Percentiles rank a stretch among this genome's conserved stretches.
Evolutionary conservation across 2,888 invertebrate genomes (phyloP).

Genomic region (Erpobdella octoculata): DNA sequence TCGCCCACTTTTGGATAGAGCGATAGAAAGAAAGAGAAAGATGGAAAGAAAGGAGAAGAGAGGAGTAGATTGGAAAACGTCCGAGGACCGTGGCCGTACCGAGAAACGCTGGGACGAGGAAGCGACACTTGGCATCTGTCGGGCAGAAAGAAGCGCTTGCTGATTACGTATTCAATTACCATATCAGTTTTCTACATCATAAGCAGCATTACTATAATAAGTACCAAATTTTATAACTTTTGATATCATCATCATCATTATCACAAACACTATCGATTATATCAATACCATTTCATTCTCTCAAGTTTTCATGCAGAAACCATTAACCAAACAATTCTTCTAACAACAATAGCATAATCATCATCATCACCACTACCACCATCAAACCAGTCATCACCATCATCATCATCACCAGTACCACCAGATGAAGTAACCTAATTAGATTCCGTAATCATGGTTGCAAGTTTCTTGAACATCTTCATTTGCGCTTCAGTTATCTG

Average conservation of each 20-base stretch:
- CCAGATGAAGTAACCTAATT: neutral
- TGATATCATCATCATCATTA: neutral
- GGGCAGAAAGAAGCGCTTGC: neutral
- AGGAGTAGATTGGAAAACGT: conserved; percentile 68
- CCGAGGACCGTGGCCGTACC: conserved; percentile 86
- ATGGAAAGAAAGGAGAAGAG: conserved; percentile 64
- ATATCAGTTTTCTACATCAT: too few relatives aligned
- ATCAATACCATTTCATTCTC: neutral
- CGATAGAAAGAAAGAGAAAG: conserved; percentile 14
- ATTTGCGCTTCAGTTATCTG: conserved; percentile 4
- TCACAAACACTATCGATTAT: neutral
- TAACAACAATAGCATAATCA: too few relatives aligned
- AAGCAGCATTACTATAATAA: too few relatives aligned
- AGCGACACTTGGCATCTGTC: conserved; percentile 23
- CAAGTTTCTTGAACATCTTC: conserved; percentile 8
- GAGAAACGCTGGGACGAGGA: conserved; percentile 73
- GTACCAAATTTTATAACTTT: neutral
- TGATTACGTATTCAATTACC: neutral
- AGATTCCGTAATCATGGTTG: neutral
- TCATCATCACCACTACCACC: too few relatives aligned
- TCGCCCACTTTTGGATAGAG: conserved; percentile 6
- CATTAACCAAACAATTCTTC: too few relatives aligned
- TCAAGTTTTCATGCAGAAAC: too few relatives aligned
- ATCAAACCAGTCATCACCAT: too few relatives aligned
- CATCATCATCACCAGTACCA: too few relatives aligned